A percentile compares a stretch with the other conserved stretches of the same genome.
phyloP scores from a whole-genome alignment of 2,113 vertebrate genomes.

The Myotis yumanensis region DNA sequence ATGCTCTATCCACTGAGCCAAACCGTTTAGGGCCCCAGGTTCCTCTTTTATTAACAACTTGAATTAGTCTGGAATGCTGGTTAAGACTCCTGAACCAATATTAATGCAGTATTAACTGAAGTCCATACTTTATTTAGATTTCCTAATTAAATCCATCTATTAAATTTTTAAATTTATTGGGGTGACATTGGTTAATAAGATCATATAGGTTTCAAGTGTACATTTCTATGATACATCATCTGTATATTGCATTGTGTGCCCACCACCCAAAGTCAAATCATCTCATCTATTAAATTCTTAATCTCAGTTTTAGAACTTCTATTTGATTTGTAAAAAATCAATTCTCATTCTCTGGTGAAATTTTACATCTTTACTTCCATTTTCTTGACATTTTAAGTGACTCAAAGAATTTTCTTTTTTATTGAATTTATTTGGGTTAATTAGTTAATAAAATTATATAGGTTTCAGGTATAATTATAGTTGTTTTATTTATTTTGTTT shows the following conservation, averaged over 20 bases:
- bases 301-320: neutral
- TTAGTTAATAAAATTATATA: neutral
- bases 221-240: neutral
- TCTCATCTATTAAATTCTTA: neutral
- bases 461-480: neutral
- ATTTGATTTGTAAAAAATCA: neutral
- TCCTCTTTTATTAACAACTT: neutral
- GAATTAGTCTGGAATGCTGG: neutral
- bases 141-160: neutral
- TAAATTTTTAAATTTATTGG: neutral
- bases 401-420: neutral
- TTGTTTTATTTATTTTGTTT: neutral
- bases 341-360: neutral
- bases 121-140: neutral
- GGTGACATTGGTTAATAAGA: neutral
- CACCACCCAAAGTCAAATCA: neutral
- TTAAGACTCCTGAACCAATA: neutral
- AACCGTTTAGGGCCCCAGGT: neutral
- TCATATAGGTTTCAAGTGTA: neutral
- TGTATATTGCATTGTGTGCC: neutral
- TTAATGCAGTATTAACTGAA: neutral
- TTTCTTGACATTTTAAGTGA: neutral
- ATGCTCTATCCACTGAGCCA: too few species aligned
- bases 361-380: neutral
- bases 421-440: neutral